Evolutionary conservation across 1,140 invertebrate species (phyloP).

Genomic region (Drosophila neocordata): DNA sequence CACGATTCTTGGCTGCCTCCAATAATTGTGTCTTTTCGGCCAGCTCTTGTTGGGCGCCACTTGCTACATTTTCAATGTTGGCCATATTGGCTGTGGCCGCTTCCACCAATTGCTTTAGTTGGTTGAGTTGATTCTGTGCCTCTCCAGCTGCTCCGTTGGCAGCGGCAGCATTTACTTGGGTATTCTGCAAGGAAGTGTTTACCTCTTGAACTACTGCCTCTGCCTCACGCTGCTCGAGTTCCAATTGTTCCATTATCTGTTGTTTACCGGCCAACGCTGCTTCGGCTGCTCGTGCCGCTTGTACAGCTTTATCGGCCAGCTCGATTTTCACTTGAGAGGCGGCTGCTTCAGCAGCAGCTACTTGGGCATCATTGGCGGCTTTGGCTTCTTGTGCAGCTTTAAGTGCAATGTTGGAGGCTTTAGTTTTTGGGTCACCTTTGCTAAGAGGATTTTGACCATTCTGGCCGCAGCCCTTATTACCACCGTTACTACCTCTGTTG

Average conservation of each 20-base stretch:
- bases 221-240: slow-evolving; percentile 86
- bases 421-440: slow-evolving; percentile 62
- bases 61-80: slow-evolving; percentile 85
- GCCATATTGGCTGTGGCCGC: slow-evolving; percentile 84
- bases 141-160: slow-evolving; percentile 85
- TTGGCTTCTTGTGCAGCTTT: slow-evolving; percentile 87
- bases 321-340: slow-evolving; percentile 87
- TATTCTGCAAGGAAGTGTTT: slow-evolving; percentile 84
- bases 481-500: not conserved
- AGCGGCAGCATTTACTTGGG: slow-evolving; percentile 85
- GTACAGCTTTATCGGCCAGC: slow-evolving; percentile 86
- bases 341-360: slow-evolving; percentile 86
- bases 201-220: slow-evolving; percentile 86
- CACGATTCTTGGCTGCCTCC: slow-evolving; percentile 85
- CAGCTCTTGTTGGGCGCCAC: slow-evolving; percentile 85
- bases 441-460: not conserved
- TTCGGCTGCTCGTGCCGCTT: slow-evolving; percentile 87
- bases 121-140: slow-evolving; percentile 83
- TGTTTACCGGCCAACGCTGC: slow-evolving; percentile 86
- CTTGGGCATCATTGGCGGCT: slow-evolving; percentile 87
- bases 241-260: slow-evolving; percentile 85
- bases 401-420: slow-evolving; percentile 85
- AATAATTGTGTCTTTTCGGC: slow-evolving; percentile 86
- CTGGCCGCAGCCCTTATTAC: slow-evolving; percentile 67
- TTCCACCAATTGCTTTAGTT: slow-evolving; percentile 83